Base-by-base conservation (phyloP, 2,797 vertebrate species). In the Aldrovandia affinis region DNA sequence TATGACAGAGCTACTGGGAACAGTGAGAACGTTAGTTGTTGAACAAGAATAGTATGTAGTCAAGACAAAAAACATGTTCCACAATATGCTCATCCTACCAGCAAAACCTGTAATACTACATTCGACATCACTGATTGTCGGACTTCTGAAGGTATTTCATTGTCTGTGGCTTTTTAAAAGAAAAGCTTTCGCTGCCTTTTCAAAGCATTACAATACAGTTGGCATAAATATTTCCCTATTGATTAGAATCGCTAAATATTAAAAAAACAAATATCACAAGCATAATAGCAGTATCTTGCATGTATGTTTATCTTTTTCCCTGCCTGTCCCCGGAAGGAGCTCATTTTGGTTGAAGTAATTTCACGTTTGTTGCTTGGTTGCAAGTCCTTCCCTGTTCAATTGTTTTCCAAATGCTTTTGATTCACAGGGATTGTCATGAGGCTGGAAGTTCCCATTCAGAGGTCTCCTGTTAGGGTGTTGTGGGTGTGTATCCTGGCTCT, bases 401-500 rank as follows among this genome's bases (percentile, higher is more conserved):
- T 22, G 28, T 85, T 73, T 83, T 54, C 84, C 63, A 81, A 81
- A 47, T 86, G 33, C 88, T 89, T 44, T 4, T 80, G 87, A 75
- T 90, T 85, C 86, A 68, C 89, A 86, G 84, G 90, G 92, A 91
- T 85, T 84, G 85, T 83, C 75, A 93, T 93, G 90, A 88, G 39
- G 88, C 70, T 8, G 3, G 78, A 80, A 91, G 89, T 90, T 86
- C 70, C 50, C 52, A 42, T 54, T 87, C 89, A 63, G 85, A 83
- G 84, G 57, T 85, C 88, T 65, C 86, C 89, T 90, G 87, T 85
- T 85, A 89, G 87, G 87, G 91, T 77, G 82, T 91, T 93, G 93
- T 85, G 78, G 33, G 88, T 83, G 88, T 86, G 88, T 88, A 59
- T 93, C 87, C 87, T 94, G 89, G 83, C 91, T 85, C 87, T 93